These are phyloP conservation scores for Pristionchus maxplancki DNA, from an alignment of 2,888 invertebrate species.

Conservation along the genomic window DNA sequence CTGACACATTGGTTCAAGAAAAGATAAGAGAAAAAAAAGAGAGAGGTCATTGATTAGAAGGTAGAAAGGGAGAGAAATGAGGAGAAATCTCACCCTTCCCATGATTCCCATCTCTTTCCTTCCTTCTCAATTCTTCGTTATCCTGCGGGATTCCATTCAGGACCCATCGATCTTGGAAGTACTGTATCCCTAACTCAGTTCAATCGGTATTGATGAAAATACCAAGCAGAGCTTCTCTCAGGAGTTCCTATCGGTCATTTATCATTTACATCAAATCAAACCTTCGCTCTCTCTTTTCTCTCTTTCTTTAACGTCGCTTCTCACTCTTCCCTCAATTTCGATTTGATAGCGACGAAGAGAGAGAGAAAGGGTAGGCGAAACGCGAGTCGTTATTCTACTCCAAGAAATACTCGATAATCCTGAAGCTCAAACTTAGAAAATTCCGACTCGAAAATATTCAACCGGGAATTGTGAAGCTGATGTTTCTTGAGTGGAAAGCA, in stretches of 20 bases:
- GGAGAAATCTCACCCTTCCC: background rate
- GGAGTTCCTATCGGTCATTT: slow-evolving; percentile 73
- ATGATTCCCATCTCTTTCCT: slow-evolving; percentile 18
- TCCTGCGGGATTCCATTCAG: slow-evolving; percentile 6
- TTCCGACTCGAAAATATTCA: too few species aligned
- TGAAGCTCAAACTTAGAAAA: too few species aligned
- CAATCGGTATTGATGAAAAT: slow-evolving; percentile 26
- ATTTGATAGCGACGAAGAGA: too few species aligned
- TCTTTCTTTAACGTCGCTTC: background rate
- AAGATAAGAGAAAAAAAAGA: background rate
- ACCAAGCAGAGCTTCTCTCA: slow-evolving; percentile 35
- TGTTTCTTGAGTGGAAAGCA: too few species aligned
- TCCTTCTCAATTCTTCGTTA: slow-evolving; percentile 3
- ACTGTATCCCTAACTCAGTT: background rate
- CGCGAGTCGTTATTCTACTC: too few species aligned
- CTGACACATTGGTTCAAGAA: background rate
- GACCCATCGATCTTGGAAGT: slow-evolving; percentile 24
- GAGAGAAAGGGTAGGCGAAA: too few species aligned
- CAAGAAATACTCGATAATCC: too few species aligned
- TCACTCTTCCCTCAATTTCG: background rate
- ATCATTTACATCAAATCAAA: slow-evolving; percentile 62
- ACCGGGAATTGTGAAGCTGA: too few species aligned
- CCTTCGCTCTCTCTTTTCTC: slow-evolving; percentile 58
- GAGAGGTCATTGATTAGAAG: background rate
- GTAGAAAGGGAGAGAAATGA: slow-evolving; percentile 9